Evolutionary conservation across 2,797 vertebrate species (phyloP), one percentile per base, ranked within the genome.

Genomic region (Smutsia gigantea): DNA sequence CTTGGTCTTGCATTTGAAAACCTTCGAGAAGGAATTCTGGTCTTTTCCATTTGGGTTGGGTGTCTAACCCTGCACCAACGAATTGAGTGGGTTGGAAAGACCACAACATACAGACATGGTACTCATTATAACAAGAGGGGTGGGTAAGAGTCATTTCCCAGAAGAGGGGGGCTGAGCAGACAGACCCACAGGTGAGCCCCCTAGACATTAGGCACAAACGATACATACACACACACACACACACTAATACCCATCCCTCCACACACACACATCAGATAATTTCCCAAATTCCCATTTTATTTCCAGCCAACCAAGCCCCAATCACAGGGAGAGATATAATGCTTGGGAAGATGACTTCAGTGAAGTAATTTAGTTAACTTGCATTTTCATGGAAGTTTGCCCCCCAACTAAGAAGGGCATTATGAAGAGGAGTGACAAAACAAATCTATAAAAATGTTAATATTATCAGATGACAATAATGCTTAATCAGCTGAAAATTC

Each of bases 391-490:
- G 46, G 21, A 59, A 10, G 37, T 53, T 89, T 86, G 66, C 0
- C 68, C 15, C 5, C n/a, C 29, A 84, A 37, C 53, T 64, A 83
- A 92, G 63, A 53, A 53, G 25, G 31, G 31, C 66, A 55, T 84
- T 63, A 55, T 75, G 49, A 87, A 93, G 13, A 92, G 23, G 42
- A 37, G 21, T 21, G n/a, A 59, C 17, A 78, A 89, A 87, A 57
- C 51, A 79, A 79, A 68, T 78, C 51, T 53, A 34, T 29, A 25
- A 79, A 75, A 94, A 7, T 61, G 13, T 75, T 89, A 79, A 42
- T 6, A 27, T 91, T 93, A 74, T 46, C 68, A 94, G 92, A 94
- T 82, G 18, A 84, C 87, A 92, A 53, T 27, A 37, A 87, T 91
- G 37, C 53, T 51, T 71, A 74, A 63, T 39, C 27, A 51, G 82